A percentile compares a stretch with the other conserved stretches of the same genome.
These are phyloP conservation scores for Dasypogon diadema DNA, from an alignment of 2,888 invertebrate species.

Conservation along the genomic window DNA sequence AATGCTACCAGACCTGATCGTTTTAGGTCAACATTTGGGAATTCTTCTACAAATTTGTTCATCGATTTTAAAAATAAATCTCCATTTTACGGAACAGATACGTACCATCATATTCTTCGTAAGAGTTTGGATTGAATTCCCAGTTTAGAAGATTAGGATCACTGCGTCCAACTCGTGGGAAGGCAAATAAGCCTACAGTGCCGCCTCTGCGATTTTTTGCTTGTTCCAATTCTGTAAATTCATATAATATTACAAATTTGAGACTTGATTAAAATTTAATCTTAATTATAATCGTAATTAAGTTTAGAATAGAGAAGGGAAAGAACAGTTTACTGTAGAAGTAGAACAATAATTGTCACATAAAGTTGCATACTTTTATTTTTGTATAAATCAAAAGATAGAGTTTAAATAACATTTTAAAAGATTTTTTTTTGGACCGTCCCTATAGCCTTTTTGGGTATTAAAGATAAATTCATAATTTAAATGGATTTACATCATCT, in stretches of 20 bases:
- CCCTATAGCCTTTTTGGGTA: too few species aligned
- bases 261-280: background rate
- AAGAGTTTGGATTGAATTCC: constrained; percentile 70
- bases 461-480: background rate
- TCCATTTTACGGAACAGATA: background rate
- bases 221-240: constrained; percentile 63
- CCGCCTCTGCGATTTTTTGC: constrained; percentile 70
- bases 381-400: too few species aligned
- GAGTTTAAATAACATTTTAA: too few species aligned
- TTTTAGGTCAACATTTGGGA: constrained; percentile 64
- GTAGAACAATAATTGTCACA: too few species aligned
- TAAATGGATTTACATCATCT: background rate
- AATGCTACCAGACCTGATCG: constrained; percentile 69
- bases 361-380: too few species aligned
- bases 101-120: constrained; percentile 71
- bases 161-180: constrained; percentile 74
- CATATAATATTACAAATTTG: too few species aligned
- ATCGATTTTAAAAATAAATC: background rate
- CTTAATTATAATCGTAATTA: too few species aligned
- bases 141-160: constrained; percentile 65
- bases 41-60: constrained; percentile 58
- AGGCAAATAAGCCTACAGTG: constrained; percentile 73
- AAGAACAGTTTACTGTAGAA: too few species aligned
- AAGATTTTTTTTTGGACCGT: background rate
- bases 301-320: too few species aligned